Evolutionary conservation across 1,140 invertebrate species (phyloP).

Genomic region (Sycophaga agraensis): DNA sequence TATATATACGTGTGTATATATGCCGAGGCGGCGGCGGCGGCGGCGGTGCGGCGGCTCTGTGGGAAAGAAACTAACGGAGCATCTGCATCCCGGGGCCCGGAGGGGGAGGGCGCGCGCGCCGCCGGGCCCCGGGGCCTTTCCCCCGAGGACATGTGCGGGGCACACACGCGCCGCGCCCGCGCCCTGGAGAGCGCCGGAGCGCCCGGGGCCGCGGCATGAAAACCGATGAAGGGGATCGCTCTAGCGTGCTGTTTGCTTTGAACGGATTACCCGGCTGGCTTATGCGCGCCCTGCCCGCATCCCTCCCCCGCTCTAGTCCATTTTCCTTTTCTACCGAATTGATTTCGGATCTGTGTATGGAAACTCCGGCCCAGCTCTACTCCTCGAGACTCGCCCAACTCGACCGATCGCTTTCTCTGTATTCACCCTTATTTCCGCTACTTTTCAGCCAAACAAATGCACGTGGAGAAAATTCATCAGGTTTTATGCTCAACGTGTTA

Average conservation of each 20-base stretch:
- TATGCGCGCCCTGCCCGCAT: neutral
- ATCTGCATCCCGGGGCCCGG: slow-evolving; percentile 27
- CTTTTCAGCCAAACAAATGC: too few relatives aligned
- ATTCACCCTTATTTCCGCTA: too few relatives aligned
- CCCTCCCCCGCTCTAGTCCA: neutral
- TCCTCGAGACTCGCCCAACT: slow-evolving; percentile 17
- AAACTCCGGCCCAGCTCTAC: slow-evolving; percentile 33
- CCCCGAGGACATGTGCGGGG: too few relatives aligned
- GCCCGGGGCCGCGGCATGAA: too few relatives aligned
- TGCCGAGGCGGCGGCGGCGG: neutral
- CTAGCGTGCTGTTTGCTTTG: slow-evolving; percentile 25
- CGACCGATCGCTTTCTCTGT: slow-evolving; percentile 30
- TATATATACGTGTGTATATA: neutral
- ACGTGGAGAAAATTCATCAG: too few relatives aligned
- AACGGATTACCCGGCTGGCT: slow-evolving; percentile 24
- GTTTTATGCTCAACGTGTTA: too few relatives aligned
- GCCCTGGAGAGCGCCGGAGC: slow-evolving; percentile 6
- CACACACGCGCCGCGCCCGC: neutral
- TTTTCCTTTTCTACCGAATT: neutral
- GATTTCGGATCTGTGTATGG: too few relatives aligned
- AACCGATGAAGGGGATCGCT: slow-evolving; percentile 20
- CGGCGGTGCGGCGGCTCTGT: neutral
- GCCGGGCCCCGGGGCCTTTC: too few relatives aligned
- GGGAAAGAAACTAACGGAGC: slow-evolving; percentile 30
- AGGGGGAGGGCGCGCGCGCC: neutral